These are phyloP conservation scores for Pao palembangensis DNA, from an alignment of 2,113 vertebrate genomes.

Conservation along the genomic window DNA sequence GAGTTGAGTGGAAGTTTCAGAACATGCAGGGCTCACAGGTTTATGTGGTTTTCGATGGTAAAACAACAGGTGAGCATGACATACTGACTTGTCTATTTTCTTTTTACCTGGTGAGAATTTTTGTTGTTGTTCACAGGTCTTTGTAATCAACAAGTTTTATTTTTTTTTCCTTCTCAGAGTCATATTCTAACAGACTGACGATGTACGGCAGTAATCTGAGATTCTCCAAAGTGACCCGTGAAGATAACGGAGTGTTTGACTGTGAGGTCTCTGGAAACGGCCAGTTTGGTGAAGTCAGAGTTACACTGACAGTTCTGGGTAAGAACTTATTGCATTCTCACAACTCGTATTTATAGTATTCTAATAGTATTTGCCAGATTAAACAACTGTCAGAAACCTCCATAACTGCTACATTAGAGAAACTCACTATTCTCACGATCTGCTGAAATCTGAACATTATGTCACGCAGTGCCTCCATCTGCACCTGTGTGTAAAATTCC, in stretches of 20 bases:
- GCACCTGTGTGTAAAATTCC: slow-evolving; percentile 63
- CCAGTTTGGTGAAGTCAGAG: slow-evolving; percentile 31
- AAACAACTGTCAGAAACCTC: neutral
- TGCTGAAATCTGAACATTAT: slow-evolving; percentile 1
- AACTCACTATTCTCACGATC: neutral
- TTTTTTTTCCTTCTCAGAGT: slow-evolving; percentile 37
- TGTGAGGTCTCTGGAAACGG: slow-evolving; percentile 64
- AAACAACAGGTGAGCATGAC: slow-evolving; percentile 63
- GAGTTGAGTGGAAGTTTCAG: slow-evolving; percentile 75
- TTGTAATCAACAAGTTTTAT: neutral
- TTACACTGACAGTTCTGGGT: slow-evolving; percentile 72
- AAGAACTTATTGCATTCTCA: slow-evolving; percentile 6
- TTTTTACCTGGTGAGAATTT: neutral
- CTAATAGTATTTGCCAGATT: neutral
- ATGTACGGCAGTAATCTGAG: slow-evolving; percentile 47
- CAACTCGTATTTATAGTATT: neutral
- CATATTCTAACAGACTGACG: slow-evolving; percentile 37
- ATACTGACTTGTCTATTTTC: neutral
- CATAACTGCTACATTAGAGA: too few relatives aligned
- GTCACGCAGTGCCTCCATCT: slow-evolving; percentile 67
- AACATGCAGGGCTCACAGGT: slow-evolving; percentile 51
- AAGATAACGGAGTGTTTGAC: slow-evolving; percentile 64
- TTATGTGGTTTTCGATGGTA: slow-evolving; percentile 56
- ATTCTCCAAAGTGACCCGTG: slow-evolving; percentile 59
- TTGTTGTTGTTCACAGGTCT: neutral